A percentile compares a stretch with the other conserved stretches of the same genome.
Evolutionary conservation across 2,113 vertebrate species (phyloP).

Genomic region (Paracanthobrama guichenoti): DNA sequence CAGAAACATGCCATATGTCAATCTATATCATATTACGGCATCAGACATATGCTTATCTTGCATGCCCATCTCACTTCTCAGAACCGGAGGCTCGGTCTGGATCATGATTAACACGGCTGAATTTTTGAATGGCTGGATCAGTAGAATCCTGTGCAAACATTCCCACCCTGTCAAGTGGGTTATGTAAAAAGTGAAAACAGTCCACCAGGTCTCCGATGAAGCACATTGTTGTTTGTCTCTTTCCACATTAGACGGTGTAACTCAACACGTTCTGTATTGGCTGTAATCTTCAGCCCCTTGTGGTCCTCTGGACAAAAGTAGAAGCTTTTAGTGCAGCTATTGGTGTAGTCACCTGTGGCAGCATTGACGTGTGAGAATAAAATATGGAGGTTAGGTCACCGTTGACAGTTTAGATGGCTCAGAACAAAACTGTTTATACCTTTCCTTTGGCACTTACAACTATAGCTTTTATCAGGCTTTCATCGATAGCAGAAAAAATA

Average conservation of each 20-base stretch:
- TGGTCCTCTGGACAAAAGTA: slow-evolving; percentile 20
- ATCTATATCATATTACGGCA: slow-evolving; percentile 7
- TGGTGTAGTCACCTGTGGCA: neutral
- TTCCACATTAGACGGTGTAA: slow-evolving; percentile 26
- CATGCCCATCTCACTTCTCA: slow-evolving; percentile 12
- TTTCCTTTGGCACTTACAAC: neutral
- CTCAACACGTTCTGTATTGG: slow-evolving; percentile 14
- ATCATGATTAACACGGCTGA: slow-evolving; percentile 35
- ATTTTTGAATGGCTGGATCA: slow-evolving; percentile 38
- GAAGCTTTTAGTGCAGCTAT: slow-evolving; percentile 35
- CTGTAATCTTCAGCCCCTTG: slow-evolving; percentile 28
- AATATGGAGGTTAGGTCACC: neutral
- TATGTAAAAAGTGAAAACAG: slow-evolving; percentile 23
- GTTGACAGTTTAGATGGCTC: neutral
- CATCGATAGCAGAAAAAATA: too few species aligned
- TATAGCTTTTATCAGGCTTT: neutral
- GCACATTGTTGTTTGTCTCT: slow-evolving; percentile 29
- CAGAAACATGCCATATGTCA: slow-evolving; percentile 18
- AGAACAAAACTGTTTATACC: neutral
- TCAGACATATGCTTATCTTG: slow-evolving; percentile 20
- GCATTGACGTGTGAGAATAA: slow-evolving; percentile 26
- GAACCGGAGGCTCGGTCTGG: slow-evolving; percentile 12
- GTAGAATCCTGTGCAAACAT: slow-evolving; percentile 44
- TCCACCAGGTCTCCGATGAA: slow-evolving; percentile 8
- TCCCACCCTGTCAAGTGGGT: neutral